Evolutionary conservation across 2,888 invertebrate genomes (phyloP), one percentile per base, ranked within the genome.

Genomic region (Patella pellucida): DNA sequence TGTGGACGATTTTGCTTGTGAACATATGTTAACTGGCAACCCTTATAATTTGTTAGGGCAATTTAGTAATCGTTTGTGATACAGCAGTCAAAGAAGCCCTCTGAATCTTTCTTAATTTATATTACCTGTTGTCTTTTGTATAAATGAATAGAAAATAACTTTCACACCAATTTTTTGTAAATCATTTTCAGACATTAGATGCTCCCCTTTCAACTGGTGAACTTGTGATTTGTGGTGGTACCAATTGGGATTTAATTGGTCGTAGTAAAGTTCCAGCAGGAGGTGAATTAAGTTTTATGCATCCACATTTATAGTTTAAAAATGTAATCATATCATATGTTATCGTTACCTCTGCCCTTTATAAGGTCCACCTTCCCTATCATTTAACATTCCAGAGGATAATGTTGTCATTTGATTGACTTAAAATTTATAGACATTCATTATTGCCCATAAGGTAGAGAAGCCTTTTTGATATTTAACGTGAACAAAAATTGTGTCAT

Each of bases 211-310:
- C 87, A 15, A 82, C 75, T 78, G 90, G 90, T 9, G 88, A 89
- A 78, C 72, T 97, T 77, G 88, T 97, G 86, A 93, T 97, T 80
- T 94, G 96, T 83, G 97, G 97, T 2, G 94, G 95, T 85, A 95
- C 96, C 0, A 96, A 97, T 85, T 97, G 97, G 97, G 97, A 97
- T 85, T 92, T 95, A 84, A 95, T 95, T 75, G 96, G 96, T 0
- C 94, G 95, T 77, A 94, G 95, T 76, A 94, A 95, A 85, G 94
- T 94, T 69, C 95, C 95, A 72, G 96, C 96, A 86, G 89, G 88
- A 83, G 87, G 91, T 90, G 81, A 41, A 41, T 41, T 41, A 41
- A 9, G 7, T 41, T 41, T 9, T 41, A 41, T 41, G 41, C 41
- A 5, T 41, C 41, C 4, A 41, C 41, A 41, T 7, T 41, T 41